Evolutionary conservation across 2,113 vertebrate genomes (phyloP).

Genomic region (Centropristis striata): DNA sequence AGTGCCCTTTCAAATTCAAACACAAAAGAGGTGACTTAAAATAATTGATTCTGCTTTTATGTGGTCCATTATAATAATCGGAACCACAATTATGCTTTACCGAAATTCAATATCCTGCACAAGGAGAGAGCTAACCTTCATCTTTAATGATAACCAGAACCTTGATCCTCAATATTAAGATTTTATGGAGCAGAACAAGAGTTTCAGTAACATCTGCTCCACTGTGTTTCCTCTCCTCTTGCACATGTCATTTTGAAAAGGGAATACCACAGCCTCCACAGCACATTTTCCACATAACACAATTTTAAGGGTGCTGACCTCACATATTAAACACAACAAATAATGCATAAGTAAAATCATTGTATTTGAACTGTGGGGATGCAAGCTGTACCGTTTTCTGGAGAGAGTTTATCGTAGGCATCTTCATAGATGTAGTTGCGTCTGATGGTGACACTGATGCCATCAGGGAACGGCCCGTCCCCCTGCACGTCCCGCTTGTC

Average conservation of each 20-base stretch:
- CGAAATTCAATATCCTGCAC: slow-evolving; percentile 62
- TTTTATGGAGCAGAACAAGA: slow-evolving; percentile 62
- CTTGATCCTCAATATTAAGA: slow-evolving; percentile 47
- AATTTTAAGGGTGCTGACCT: neutral
- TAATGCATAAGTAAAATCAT: neutral
- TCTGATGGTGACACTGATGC: slow-evolving; percentile 96
- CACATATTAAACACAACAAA: neutral
- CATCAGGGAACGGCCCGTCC: slow-evolving; percentile 95
- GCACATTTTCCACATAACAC: neutral
- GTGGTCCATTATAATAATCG: slow-evolving; percentile 83
- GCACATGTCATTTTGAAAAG: neutral
- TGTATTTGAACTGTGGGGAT: neutral
- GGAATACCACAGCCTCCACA: neutral
- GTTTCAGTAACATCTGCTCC: slow-evolving; percentile 39
- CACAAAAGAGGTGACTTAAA: slow-evolving; percentile 83
- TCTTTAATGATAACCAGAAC: slow-evolving; percentile 51
- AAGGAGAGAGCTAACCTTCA: slow-evolving; percentile 57
- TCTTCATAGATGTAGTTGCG: slow-evolving; percentile 99
- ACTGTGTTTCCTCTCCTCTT: neutral
- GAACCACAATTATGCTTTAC: slow-evolving; percentile 76
- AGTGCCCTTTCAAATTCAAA: slow-evolving; percentile 83
- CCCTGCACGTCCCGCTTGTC: slow-evolving; percentile 98
- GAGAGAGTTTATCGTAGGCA: slow-evolving; percentile 98
- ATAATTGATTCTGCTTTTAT: slow-evolving; percentile 85
- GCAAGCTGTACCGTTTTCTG: slow-evolving; percentile 91